Percentiles rank a stretch among this genome's conserved stretches.
phyloP scores from a whole-genome alignment of 2,113 vertebrate genomes.

The Boleophthalmus pectinirostris region DNA sequence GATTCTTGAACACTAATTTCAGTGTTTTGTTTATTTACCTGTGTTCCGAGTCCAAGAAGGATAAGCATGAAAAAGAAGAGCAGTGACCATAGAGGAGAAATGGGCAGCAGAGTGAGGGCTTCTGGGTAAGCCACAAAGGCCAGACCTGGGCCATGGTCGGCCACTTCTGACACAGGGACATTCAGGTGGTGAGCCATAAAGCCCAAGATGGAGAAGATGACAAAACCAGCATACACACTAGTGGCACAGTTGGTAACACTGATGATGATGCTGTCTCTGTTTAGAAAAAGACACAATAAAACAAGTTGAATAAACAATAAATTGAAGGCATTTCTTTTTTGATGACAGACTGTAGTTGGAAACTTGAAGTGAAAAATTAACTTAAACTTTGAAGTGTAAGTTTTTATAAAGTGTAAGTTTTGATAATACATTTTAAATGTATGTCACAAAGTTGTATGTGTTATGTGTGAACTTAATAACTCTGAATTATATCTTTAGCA shows the following conservation, averaged over 20 bases:
- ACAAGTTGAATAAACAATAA: no score
- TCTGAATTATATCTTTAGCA: background rate
- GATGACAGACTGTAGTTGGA: background rate
- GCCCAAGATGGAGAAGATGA: slow-evolving; percentile 98
- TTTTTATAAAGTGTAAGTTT: background rate
- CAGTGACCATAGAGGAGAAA: slow-evolving; percentile 94
- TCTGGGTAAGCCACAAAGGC: slow-evolving; percentile 97
- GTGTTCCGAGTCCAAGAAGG: slow-evolving; percentile 93
- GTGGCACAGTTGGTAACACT: slow-evolving; percentile 97
- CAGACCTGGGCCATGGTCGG: slow-evolving; percentile 92
- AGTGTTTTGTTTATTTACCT: slow-evolving; percentile 75
- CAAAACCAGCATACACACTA: slow-evolving; percentile 95
- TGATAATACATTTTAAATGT: background rate
- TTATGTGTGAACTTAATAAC: background rate
- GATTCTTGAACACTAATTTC: background rate
- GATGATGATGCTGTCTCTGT: slow-evolving; percentile 98
- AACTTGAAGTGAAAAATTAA: no score
- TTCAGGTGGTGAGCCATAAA: slow-evolving; percentile 97
- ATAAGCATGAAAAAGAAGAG: slow-evolving; percentile 99
- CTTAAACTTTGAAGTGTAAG: no score
- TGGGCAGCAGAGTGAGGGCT: slow-evolving; percentile 92
- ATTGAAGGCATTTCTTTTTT: background rate
- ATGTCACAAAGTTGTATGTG: background rate
- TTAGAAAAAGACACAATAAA: background rate
- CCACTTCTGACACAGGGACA: slow-evolving; percentile 92